Evolutionary conservation across 2,113 vertebrate genomes (phyloP), one percentile per base, ranked within the genome.

Genomic region (Anoplopoma fimbria): DNA sequence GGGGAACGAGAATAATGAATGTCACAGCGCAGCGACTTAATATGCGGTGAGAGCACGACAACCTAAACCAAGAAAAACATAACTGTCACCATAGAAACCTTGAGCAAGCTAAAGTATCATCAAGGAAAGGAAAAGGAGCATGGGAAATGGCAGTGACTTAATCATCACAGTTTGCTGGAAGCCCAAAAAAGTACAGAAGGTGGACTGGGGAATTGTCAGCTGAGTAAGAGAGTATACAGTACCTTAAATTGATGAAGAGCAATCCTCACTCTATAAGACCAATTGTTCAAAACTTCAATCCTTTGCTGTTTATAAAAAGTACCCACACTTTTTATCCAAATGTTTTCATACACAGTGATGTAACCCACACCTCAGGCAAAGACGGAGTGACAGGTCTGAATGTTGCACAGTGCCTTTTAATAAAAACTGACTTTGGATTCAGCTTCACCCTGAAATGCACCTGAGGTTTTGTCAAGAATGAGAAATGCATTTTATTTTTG

Each of bases 401-500:
- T 83, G 45, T 36, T 74, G 29, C 67, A 53, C 42, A 21, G 0
- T 25, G 19, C 55, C 63, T 73, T 78, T 64, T 65, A 75, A 53
- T 70, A 79, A 31, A 64, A 75, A 65, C 27, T 17, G 51, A 69
- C 70, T 75, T 25, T 53, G 61, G 68, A 75, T 70, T 79, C 36
- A 62, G 42, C 67, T 60, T 79, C 14, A 57, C 45, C 29, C 0
- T 75, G 42, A 67, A 67, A 60, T 42, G 33, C 38, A 84, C 77
- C 36, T 79, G 55, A 76, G 34, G 47, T 68, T 61, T 81, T 81
- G 76, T 58, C 34, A 62, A 42, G 42, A 60, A 75, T 65, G 42
- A 71, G 4, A 79, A 75, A 69, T 77, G 10, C 53, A 14, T 75
- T 75, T 77, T 69, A n/a, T 68, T 63, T 12, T 19, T 64, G 14